Conservation (phyloP, 2,797 vertebrate genomes). For the Synaphobranchus kaupii region DNA sequence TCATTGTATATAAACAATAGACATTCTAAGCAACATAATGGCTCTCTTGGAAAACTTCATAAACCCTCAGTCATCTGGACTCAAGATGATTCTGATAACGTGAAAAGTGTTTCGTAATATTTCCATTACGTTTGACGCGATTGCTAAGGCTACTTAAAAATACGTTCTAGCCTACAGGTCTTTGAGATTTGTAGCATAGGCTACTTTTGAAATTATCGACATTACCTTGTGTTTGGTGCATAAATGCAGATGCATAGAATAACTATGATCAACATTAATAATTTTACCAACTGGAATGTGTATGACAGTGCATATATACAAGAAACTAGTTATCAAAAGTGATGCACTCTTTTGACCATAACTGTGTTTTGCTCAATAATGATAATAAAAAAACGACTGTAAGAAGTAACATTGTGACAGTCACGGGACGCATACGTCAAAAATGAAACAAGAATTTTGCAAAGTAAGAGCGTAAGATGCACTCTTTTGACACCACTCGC, state of each 20-base stretch:
- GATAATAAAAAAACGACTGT: background rate
- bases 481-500: conserved; percentile 12
- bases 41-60: background rate
- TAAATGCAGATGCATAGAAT: background rate
- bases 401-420: background rate
- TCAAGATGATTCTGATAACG: background rate
- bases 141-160: no score
- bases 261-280: background rate
- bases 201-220: background rate
- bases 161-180: no score
- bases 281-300: background rate
- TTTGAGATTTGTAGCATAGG: no score
- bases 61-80: background rate
- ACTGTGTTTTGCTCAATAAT: background rate
- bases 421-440: background rate
- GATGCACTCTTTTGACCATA: background rate
- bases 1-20: background rate
- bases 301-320: background rate
- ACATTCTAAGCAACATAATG: background rate
- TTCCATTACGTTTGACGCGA: background rate
- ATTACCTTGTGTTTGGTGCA: background rate
- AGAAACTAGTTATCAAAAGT: no score
- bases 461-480: background rate
- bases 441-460: background rate
- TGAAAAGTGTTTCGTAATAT: background rate